phyloP scores from a whole-genome alignment of 2,113 vertebrate genomes.

The Podarcis muralis region DNA sequence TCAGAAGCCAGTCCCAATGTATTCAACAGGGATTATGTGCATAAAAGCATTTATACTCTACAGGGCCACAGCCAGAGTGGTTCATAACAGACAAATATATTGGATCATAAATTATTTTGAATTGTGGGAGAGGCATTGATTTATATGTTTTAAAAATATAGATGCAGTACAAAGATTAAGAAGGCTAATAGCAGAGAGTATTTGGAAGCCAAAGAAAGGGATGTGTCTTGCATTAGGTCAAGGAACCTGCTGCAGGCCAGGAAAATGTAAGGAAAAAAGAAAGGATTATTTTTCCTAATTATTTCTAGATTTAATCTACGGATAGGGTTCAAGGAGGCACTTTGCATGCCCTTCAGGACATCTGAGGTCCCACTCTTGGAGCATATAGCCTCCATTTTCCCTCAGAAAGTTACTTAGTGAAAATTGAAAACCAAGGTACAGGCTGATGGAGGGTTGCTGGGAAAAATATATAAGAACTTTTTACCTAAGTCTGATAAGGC shows the following conservation, averaged over 20 bases:
- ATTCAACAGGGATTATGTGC: background rate
- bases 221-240: background rate
- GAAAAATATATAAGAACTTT: too few species aligned
- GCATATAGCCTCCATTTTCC: background rate
- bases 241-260: background rate
- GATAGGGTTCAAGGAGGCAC: background rate
- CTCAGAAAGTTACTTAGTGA: background rate
- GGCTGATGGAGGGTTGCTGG: too few species aligned
- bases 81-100: background rate
- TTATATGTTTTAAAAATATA: background rate
- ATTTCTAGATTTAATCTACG: background rate
- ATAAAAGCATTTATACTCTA: background rate
- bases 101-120: background rate
- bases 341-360: background rate
- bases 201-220: background rate
- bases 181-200: too few species aligned
- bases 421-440: too few species aligned
- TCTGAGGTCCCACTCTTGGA: background rate
- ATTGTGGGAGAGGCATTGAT: background rate
- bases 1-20: background rate
- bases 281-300: too few species aligned
- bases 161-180: background rate
- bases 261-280: background rate
- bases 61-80: background rate
- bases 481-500: too few species aligned